Conservation (phyloP, 2,797 vertebrate genomes). For the Dendrocincla fuliginosa region DNA sequence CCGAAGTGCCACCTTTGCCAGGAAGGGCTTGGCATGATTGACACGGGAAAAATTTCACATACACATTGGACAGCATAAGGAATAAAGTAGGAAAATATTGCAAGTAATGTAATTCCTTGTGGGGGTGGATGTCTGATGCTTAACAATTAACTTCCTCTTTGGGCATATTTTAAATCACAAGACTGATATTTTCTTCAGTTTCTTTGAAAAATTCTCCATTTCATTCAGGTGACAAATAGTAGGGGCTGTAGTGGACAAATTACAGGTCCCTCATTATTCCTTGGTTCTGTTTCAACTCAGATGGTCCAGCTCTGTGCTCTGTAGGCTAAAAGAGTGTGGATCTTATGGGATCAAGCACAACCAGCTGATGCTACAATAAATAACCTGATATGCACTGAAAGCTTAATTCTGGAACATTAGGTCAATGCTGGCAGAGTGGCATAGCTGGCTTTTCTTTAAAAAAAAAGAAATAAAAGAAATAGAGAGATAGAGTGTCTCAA, state of each 20-base stretch:
- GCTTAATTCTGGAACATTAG: neutral
- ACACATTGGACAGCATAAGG: neutral
- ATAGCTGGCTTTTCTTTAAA: neutral
- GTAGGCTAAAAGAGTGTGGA: neutral
- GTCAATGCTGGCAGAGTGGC: neutral
- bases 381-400: neutral
- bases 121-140: neutral
- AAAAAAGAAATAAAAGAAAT: neutral
- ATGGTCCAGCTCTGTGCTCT: neutral
- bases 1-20: neutral
- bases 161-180: neutral
- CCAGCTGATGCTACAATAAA: neutral
- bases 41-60: neutral
- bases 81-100: neutral
- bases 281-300: neutral
- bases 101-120: neutral
- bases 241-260: neutral
- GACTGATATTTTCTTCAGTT: neutral
- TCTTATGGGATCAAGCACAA: neutral
- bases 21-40: neutral
- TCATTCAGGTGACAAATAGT: neutral
- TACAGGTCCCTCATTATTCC: neutral
- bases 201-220: neutral
- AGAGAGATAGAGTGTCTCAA: neutral
- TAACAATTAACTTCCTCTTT: neutral